Percentiles rank a stretch among this genome's conserved stretches.
These are phyloP conservation scores for Steromphala cineraria DNA, from an alignment of 2,888 invertebrate species.

Conservation along the genomic window DNA sequence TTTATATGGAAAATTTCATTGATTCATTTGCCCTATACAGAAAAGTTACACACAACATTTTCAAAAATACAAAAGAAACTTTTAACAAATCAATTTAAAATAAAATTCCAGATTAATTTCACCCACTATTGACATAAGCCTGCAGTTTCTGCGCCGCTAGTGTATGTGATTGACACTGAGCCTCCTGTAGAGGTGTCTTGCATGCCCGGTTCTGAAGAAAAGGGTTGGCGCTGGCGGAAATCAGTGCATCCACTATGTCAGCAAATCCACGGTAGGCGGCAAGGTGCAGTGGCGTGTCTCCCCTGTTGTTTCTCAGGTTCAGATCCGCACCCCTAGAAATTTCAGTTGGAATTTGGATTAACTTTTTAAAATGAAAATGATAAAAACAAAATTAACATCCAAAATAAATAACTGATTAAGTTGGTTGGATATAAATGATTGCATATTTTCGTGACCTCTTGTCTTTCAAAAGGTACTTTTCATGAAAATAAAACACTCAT, in stretches of 20 bases:
- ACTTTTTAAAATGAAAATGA: neutral
- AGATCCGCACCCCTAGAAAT: slow-evolving; percentile 49
- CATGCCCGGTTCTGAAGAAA: slow-evolving; percentile 50
- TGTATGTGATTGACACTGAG: slow-evolving; percentile 44
- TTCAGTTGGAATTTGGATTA: too few relatives aligned
- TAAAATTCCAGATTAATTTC: too few relatives aligned
- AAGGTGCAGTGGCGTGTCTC: slow-evolving; percentile 61
- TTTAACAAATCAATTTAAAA: too few relatives aligned
- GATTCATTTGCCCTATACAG: too few relatives aligned
- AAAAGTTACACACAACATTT: too few relatives aligned
- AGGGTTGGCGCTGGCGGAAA: slow-evolving; percentile 45
- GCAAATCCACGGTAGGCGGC: slow-evolving; percentile 55
- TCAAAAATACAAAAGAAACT: too few relatives aligned
- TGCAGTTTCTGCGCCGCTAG: slow-evolving; percentile 40
- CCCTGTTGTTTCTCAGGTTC: slow-evolving; percentile 52
- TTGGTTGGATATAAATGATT: too few relatives aligned
- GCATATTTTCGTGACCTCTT: too few relatives aligned
- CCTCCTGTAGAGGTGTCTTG: slow-evolving; percentile 57
- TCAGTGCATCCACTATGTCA: slow-evolving; percentile 47
- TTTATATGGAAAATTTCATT: too few relatives aligned
- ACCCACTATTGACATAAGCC: slow-evolving; percentile 37
- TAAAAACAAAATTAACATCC: neutral
- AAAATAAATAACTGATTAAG: too few relatives aligned
- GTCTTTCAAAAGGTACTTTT: too few relatives aligned
- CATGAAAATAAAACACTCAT: too few relatives aligned